Evolutionary conservation across 1,140 invertebrate genomes (phyloP), one percentile per base, ranked within the genome.

Genomic region (Drosophila eugracilis): DNA sequence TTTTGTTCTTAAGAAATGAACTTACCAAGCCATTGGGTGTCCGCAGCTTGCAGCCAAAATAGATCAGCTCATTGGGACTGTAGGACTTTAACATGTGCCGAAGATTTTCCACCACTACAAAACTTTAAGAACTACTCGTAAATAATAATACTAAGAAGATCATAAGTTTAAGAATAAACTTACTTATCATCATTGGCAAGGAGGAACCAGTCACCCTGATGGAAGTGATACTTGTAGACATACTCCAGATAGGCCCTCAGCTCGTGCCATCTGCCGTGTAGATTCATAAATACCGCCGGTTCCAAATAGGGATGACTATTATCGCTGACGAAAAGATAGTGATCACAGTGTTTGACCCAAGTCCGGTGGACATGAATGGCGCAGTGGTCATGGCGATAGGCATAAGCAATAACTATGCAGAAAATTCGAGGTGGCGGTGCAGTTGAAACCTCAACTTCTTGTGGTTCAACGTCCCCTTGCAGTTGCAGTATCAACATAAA

Each of bases 161-260:
- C n/a, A n/a, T n/a, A n/a, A n/a, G n/a, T n/a, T n/a, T n/a, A n/a
- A n/a, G n/a, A n/a, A n/a, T n/a, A n/a, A n/a, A n/a, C n/a, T 39
- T 49, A 90, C 88, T 90, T 90, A 49, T 90, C 75, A 57, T 90
- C 88, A 17, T 75, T 55, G 5, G 73, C 72, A 10, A 53, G 65
- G 32, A 90, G 65, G 10, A 90, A 83, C 86, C 86, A 90, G 49
- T 90, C 78, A 1, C 65, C 65, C 9, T 90, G 58, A n/a, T 54
- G 14, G 2, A 73, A 59, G 19, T 86, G 77, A 70, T 90, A 75
- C 7, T 59, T 65, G 30, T 79, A 59, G 7, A 90, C 62, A n/a
- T 83, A 80, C 19, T 69, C 62, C 42, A 90, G 19, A 9, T 79
- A 48, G 4, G 62, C 53, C 5, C 75, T 44, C 44, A 88, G 28